Base-by-base conservation (phyloP, 2,113 vertebrate genomes). In the Tachuris rubrigastra region DNA sequence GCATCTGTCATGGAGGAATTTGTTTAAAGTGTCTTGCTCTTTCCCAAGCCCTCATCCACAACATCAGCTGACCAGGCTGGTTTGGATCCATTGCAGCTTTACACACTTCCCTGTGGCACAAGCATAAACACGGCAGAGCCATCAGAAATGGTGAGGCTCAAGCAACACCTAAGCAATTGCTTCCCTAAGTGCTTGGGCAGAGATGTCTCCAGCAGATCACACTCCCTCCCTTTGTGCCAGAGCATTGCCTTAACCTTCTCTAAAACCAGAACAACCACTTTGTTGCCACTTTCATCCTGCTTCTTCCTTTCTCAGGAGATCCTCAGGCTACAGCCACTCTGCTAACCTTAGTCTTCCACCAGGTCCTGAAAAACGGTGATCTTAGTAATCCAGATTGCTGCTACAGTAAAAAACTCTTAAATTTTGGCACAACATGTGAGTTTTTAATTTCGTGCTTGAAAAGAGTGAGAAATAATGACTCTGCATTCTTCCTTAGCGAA, bases 381-480 rank as follows among this genome's bases (percentile, higher is more conserved):
- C 1, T 63, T 76, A 13, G 62, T 53, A 44, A 59, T 39, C 2
- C 0, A 27, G 60, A 13, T 39, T 49, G 31, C 53, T 81, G 27
- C 60, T 79, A 28, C 67, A 58, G 56, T 52, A 87, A 86, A 0
- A 2, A 47, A 59, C 50, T 22, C 50, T 75, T 22, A 30, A 65
- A 49, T 68, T 55, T 23, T 73, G 53, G 46, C 53, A 68, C 24
- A 75, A 39, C 3, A 14, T 14, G 16, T 6, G 12, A 53, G 28
- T 28, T 62, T 90, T 79, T 62, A 8, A 87, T 84, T 87, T 89
- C 2, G 3, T 55, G 44, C 44, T 62, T 87, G 83, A 67, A 90
- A 81, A 62, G 65, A 63, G 52, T 65, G 58, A 87, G 80, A 94
- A 96, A 92, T 92, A 84, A 69, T 96, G 96, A 96, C 92, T 87